Conservation (phyloP, 1,140 invertebrate genomes). For the Tetramorium simillimum region DNA sequence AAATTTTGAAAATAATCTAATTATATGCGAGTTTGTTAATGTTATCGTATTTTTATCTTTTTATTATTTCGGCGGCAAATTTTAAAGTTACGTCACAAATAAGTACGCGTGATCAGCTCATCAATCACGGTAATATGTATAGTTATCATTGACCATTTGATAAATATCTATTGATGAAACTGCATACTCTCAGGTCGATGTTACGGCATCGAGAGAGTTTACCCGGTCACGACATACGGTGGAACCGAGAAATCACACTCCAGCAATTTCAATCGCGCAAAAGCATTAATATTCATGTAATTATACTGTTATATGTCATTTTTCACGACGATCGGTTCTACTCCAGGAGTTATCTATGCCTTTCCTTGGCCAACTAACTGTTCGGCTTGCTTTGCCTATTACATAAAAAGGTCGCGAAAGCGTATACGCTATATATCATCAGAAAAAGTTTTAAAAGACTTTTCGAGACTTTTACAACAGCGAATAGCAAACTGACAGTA, state of each 20-base stretch:
- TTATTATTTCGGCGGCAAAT: not conserved
- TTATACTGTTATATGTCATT: slow-evolving; percentile 27
- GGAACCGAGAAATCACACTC: slow-evolving; percentile 18
- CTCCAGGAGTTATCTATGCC: not conserved
- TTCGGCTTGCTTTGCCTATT: not conserved
- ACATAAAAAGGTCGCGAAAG: slow-evolving; percentile 15
- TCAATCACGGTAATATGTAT: not conserved
- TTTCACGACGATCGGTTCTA: not conserved
- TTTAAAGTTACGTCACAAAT: not conserved
- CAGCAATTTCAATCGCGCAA: slow-evolving; percentile 17
- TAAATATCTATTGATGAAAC: slow-evolving; percentile 41
- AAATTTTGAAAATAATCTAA: not conserved
- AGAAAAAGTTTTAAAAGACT: slow-evolving; percentile 20
- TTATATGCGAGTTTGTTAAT: not conserved
- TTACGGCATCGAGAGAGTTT: slow-evolving; percentile 18
- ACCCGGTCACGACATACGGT: slow-evolving; percentile 9
- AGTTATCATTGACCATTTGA: not conserved
- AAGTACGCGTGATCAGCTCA: not conserved
- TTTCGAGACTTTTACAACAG: slow-evolving; percentile 24
- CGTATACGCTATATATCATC: not conserved
- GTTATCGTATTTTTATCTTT: not conserved
- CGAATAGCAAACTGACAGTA: not conserved
- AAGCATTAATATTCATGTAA: slow-evolving; percentile 53
- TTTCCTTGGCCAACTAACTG: slow-evolving; percentile 37
- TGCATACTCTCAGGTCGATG: not conserved